Evolutionary conservation across 2,888 invertebrate genomes (phyloP).

Genomic region (Epinotia bilunana): DNA sequence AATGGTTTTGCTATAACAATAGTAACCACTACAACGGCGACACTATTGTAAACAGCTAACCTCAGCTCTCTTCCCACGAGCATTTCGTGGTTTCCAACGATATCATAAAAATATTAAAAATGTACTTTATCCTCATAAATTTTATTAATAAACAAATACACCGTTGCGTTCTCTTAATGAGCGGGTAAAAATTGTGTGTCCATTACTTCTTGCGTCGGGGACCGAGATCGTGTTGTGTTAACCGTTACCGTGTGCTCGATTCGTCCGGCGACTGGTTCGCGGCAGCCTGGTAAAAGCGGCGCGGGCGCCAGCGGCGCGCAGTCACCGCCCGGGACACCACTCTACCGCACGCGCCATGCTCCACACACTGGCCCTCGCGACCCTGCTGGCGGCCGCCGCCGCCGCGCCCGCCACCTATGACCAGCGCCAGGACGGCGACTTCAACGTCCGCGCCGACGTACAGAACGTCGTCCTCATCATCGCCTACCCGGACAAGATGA

Average conservation of each 20-base stretch:
- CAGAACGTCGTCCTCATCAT: slow-evolving; percentile 89
- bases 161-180: slow-evolving; percentile 35
- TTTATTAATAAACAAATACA: slow-evolving; percentile 44
- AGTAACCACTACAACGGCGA: slow-evolving; percentile 11
- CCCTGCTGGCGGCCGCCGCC: slow-evolving; percentile 64
- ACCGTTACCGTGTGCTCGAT: slow-evolving; percentile 82
- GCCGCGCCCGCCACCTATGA: slow-evolving; percentile 81
- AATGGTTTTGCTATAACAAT: slow-evolving; percentile 32
- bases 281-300: slow-evolving; percentile 75
- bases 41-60: slow-evolving; percentile 29
- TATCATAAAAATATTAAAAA: slow-evolving; percentile 1
- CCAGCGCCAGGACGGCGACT: slow-evolving; percentile 90
- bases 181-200: slow-evolving; percentile 31
- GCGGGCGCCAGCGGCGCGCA: slow-evolving; percentile 68
- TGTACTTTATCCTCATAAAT: slow-evolving; percentile 20
- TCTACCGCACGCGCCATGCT: slow-evolving; percentile 72
- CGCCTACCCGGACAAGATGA: slow-evolving; percentile 79
- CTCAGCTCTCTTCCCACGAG: slow-evolving; percentile 30
- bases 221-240: slow-evolving; percentile 60
- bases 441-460: slow-evolving; percentile 89
- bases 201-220: slow-evolving; percentile 22
- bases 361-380: slow-evolving; percentile 56
- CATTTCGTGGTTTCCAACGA: neutral
- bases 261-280: slow-evolving; percentile 76
- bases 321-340: slow-evolving; percentile 63